Evolutionary conservation across 2,888 invertebrate species (phyloP).

Genomic region (Yponomeuta cagnagella): DNA sequence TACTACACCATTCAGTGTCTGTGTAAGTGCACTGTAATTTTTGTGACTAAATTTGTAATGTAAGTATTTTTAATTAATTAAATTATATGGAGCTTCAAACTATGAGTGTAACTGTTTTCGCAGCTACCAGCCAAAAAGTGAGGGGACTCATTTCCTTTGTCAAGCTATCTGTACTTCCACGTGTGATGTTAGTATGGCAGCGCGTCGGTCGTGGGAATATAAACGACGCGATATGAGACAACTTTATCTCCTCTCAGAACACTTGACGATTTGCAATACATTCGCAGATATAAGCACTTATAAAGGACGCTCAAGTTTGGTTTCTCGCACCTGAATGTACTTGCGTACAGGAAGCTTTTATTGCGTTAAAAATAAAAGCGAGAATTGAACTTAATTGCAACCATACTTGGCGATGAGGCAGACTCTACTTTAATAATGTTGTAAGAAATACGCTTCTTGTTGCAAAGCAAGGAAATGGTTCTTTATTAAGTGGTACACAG

Average conservation of each 20-base stretch:
- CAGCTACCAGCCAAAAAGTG: no score
- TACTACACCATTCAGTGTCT: no score
- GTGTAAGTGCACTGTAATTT: no score
- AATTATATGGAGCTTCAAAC: no score
- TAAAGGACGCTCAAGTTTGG: background rate
- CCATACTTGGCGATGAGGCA: background rate
- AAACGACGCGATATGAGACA: conserved; percentile 2
- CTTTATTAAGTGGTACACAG: background rate
- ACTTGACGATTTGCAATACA: conserved; percentile 3
- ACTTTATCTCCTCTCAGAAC: conserved; percentile 1
- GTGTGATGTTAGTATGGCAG: background rate
- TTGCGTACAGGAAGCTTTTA: background rate
- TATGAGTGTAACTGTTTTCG: no score
- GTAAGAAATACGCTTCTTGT: background rate
- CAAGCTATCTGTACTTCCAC: background rate
- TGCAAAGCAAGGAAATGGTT: background rate
- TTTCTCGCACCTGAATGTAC: background rate
- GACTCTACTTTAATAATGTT: background rate
- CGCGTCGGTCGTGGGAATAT: conserved; percentile 1
- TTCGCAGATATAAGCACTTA: background rate
- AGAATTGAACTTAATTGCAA: background rate
- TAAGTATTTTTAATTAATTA: no score
- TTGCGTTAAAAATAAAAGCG: background rate
- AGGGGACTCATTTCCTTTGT: no score
- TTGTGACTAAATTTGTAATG: no score